Evolutionary conservation across 1,140 invertebrate genomes (phyloP), one percentile per base, ranked within the genome.

Genomic region (Andricus grossulariae): DNA sequence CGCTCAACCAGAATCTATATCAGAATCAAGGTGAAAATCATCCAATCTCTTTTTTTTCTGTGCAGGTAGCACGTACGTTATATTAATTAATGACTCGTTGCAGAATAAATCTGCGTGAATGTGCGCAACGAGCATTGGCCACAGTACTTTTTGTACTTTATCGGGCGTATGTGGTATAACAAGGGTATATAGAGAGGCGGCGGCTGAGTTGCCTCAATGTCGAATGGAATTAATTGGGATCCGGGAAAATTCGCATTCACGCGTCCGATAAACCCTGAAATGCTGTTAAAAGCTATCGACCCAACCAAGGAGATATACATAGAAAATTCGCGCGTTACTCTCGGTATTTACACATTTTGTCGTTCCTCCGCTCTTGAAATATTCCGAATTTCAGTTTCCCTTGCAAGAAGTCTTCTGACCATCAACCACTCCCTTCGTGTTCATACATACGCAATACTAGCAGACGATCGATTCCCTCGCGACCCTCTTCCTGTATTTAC

Each of bases 291-390:
- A 85, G 82, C 82, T 82, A 83, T 83, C 78, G 78, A 82, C 71
- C 74, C 60, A 71, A 16, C 21, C 49, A 75, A 83, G 66, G 73
- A 80, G 82, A 75, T 80, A 50, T 45, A 45, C 39, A 45, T 45
- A 45, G 75, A 57, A 75, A 75, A 79, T 80, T 79, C 73, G 77
- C 80, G 79, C 74, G 79, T 82, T 82, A 81, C 79, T 50, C 74
- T 74, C 79, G 75, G 75, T 81, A 80, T 84, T 86, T 83, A 85
- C 82, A 82, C 82, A 78, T 78, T 84, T 87, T 81, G 83, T 83
- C 39, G 7, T 45, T 45, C 39, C 10, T 71, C 73, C 73, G 78
- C 49, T 79, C 73, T 77, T 81, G 79, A 84, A 82, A 81, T 83
- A 82, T 73, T 39, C 73, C 77, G 77, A 85, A 84, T 84, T 77